Conservation (phyloP, 2,888 invertebrate species). For the Atrina japonica region DNA sequence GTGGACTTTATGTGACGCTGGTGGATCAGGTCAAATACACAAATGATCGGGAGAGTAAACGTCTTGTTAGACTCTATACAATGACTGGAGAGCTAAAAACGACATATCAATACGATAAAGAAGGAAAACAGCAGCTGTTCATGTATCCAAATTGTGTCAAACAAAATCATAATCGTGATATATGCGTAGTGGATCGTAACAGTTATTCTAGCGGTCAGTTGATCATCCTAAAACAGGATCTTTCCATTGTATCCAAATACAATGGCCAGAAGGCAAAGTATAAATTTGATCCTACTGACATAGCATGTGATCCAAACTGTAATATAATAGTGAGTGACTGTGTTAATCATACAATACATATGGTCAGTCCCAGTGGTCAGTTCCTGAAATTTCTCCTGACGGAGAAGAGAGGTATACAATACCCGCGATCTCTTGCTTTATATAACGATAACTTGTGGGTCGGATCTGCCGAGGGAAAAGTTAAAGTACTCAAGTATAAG, state of each 20-base stretch:
- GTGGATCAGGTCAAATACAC: too few species aligned
- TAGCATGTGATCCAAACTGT: slow-evolving; percentile 2
- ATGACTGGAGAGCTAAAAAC: slow-evolving; percentile 2
- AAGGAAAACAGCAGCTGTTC: neutral
- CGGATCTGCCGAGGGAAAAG: slow-evolving; percentile 1
- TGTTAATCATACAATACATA: neutral
- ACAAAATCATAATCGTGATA: neutral
- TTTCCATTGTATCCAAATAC: too few species aligned
- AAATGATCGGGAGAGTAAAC: neutral
- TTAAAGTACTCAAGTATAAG: neutral
- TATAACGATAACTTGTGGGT: slow-evolving; percentile 1
- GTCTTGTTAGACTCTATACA: slow-evolving; percentile 3
- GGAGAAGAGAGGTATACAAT: neutral
- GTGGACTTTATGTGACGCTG: too few species aligned
- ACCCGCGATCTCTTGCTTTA: neutral
- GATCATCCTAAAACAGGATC: neutral
- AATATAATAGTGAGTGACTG: slow-evolving; percentile 1
- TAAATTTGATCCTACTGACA: neutral
- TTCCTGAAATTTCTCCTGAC: neutral
- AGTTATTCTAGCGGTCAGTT: neutral
- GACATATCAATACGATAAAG: neutral
- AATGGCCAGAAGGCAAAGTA: too few species aligned
- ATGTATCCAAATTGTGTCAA: neutral
- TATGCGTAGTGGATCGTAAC: neutral
- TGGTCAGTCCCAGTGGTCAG: neutral